Evolutionary conservation across 2,888 invertebrate species (phyloP), one percentile per base, ranked within the genome.

Genomic region (Erebia aethiops): DNA sequence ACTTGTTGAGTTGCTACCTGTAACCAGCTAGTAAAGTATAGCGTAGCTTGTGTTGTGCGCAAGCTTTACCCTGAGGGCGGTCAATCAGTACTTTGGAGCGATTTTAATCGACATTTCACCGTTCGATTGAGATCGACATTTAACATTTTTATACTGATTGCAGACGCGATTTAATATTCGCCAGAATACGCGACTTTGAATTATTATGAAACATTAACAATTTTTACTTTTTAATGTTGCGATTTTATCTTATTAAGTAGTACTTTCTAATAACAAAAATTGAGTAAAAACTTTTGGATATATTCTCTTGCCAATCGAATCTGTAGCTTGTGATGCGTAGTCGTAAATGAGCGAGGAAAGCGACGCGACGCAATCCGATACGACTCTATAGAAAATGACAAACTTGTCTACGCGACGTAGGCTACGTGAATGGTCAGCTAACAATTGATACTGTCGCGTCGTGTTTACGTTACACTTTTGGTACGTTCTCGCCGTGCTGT

Each of bases 41-140:
- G 26, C 75, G 68, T 76, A 74, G 75, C 78, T 72, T 67, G 0
- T n/a, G 60, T 14, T 74, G 64, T 60, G 46, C 67, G 1, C 76
- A 67, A 76, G 41, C 75, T 21, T 77, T 73, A 76, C 63, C 74
- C 74, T 69, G 79, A 79, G 81, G 83, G 81, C 80, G 83, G 81
- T 80, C 81, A 82, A 73, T 83, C 80, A 82, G 79, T 81, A 81
- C 78, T 84, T 81, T 75, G 79, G 81, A 82, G 78, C 80, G 82
- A 82, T 82, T 80, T 84, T 82, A 83, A 80, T 84, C 85, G 79
- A 79, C 78, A 77, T 82, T 79, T 79, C 81, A 76, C 79, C 79
- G 79, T 80, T 80, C 80, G 77, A 80, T 79, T 78, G 77, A 77
- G 80, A 80, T 81, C 82, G 82, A 82, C 79, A 80, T 82, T 80